Evolutionary conservation across 2,797 vertebrate genomes (phyloP), one percentile per base, ranked within the genome.

Genomic region (Geranospiza caerulescens): DNA sequence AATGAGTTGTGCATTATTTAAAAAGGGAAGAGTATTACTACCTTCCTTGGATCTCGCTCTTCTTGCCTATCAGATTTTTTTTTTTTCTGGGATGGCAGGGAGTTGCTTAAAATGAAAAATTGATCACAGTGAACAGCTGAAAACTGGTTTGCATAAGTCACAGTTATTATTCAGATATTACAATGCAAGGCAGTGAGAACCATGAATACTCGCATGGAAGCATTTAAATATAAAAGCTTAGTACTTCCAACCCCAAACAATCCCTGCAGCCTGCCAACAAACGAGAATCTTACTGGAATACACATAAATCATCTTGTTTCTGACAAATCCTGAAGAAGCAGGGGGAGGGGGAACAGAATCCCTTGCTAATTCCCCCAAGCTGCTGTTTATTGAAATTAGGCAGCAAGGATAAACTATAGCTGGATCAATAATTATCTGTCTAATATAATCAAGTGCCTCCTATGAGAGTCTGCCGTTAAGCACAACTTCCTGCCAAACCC

Each of bases 361-460:
- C 97, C 97, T 93, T 94, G 96, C 95, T 98, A 97, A 98, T 98
- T 97, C 97, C 87, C 91, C 96, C 97, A 92, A 98, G 97, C 97
- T 96, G 97, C 97, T 97, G 96, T 97, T 98, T 98, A 98, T 98
- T 98, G 98, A 98, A 98, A 98, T 98, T 97, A 98, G 98, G 97
- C 98, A 95, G 97, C 90, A 66, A 97, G 97, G 97, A 97, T 97
- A 97, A 97, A 95, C 98, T 79, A 68, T 90, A 79, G 90, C 87
- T 33, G 34, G 97, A 97, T 98, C 98, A 90, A 98, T 98, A 93
- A 87, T 62, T 95, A 96, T 96, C 98, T 98, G 98, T 98, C 98
- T 96, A 97, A 98, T 97, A 95, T 89, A 97, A 98, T 98, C 98
- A 98, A 91, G 96, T 91, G 93, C 62, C 93, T 97, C 88, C 93